phyloP scores from a whole-genome alignment of 1,140 invertebrate genomes.

The Dolichoris vasculosae region DNA sequence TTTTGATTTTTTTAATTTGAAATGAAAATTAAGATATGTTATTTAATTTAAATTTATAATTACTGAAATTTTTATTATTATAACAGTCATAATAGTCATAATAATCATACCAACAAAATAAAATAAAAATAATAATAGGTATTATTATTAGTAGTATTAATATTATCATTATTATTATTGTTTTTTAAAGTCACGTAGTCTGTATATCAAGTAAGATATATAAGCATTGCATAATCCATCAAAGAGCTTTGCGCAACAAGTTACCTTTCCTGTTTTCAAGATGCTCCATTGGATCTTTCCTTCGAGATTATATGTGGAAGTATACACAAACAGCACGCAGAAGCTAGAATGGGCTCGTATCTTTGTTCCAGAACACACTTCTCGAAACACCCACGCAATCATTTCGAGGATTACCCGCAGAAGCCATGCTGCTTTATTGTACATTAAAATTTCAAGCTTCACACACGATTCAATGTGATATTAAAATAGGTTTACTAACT shows the following conservation, averaged over 20 bases:
- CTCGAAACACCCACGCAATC: constrained; percentile 38
- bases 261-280: constrained; percentile 15
- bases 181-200: constrained; percentile 26
- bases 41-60: no score
- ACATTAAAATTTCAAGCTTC: background rate
- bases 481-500: background rate
- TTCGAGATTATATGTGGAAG: background rate
- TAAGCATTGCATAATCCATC: constrained; percentile 27
- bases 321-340: background rate
- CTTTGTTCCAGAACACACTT: constrained; percentile 34
- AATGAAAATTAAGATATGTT: no score
- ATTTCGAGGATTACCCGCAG: constrained; percentile 37
- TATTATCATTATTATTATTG: background rate
- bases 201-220: background rate
- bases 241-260: constrained; percentile 37
- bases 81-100: no score
- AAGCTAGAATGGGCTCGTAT: background rate
- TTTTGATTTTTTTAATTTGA: no score
- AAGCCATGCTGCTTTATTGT: background rate
- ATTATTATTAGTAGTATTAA: no score
- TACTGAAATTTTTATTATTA: no score
- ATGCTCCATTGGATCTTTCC: background rate
- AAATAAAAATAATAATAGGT: no score
- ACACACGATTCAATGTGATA: background rate
- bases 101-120: no score